Percentiles rank a stretch among this genome's conserved stretches.
Conservation (phyloP, 2,888 invertebrate species). For the Eutolmus rufibarbis region DNA sequence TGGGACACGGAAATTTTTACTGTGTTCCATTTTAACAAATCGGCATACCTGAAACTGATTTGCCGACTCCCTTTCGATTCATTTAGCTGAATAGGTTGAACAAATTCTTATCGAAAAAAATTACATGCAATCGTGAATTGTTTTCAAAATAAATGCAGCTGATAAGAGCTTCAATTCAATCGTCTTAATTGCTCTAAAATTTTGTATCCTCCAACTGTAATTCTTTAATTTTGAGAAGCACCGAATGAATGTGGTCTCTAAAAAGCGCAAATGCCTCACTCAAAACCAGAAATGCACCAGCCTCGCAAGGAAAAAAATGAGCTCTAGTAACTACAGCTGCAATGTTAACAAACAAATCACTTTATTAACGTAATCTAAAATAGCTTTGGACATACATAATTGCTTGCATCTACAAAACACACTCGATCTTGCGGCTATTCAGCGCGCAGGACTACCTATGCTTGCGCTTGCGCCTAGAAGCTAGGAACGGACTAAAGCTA, state of each 20-base stretch:
- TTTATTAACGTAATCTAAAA: conserved; percentile 20
- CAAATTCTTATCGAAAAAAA: no score
- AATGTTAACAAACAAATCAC: conserved; percentile 6
- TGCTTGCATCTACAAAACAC: background rate
- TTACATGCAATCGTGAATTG: no score
- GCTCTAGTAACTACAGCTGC: background rate
- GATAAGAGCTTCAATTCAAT: background rate
- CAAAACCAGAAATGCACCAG: background rate
- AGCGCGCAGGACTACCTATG: background rate
- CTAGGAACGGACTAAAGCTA: background rate
- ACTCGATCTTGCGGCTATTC: background rate
- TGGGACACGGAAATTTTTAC: no score
- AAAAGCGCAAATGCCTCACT: background rate
- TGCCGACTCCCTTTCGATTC: no score
- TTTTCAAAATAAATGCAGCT: no score
- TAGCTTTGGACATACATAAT: background rate
- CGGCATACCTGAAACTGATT: no score
- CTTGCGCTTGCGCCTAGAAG: conserved; percentile 5
- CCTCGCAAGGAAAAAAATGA: background rate
- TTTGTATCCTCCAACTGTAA: background rate
- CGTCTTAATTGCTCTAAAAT: background rate
- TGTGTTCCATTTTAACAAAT: no score
- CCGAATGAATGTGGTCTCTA: background rate
- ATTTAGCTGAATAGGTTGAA: no score
- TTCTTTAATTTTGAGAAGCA: background rate